phyloP scores from a whole-genome alignment of 2,888 invertebrate species.

The Mesorhabditis spiculigera region DNA sequence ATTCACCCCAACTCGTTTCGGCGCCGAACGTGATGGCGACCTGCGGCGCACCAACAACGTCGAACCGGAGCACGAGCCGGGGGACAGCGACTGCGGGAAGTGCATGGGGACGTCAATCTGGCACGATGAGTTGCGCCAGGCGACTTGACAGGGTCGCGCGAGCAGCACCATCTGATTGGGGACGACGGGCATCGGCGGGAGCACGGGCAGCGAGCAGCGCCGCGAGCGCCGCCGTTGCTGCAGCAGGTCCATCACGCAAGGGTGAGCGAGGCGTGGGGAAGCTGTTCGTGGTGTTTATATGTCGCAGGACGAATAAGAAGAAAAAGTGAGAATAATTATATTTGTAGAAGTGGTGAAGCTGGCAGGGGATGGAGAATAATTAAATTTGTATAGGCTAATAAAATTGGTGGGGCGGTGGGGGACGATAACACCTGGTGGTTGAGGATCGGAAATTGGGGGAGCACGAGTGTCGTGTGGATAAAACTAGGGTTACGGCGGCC shows the following conservation, averaged over 20 bases:
- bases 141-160: slow-evolving; percentile 17
- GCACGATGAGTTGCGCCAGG: slow-evolving; percentile 15
- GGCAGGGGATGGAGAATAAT: no score
- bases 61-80: background rate
- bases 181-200: slow-evolving; percentile 11
- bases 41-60: background rate
- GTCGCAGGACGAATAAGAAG: no score
- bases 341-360: no score
- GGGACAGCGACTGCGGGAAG: background rate
- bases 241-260: background rate
- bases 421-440: no score
- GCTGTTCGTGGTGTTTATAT: no score
- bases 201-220: slow-evolving; percentile 23
- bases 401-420: no score
- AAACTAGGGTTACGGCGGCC: no score
- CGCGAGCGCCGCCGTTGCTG: slow-evolving; percentile 18
- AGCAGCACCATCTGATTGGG: slow-evolving; percentile 12
- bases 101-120: background rate
- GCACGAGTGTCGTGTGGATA: no score
- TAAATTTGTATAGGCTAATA: no score
- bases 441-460: no score
- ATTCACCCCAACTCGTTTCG: slow-evolving; percentile 19
- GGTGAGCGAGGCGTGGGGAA: no score
- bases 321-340: no score
- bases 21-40: background rate